Percentiles rank a stretch among this genome's conserved stretches.
phyloP scores from a whole-genome alignment of 1,140 invertebrate genomes.

The Drosophila chauvacae region DNA sequence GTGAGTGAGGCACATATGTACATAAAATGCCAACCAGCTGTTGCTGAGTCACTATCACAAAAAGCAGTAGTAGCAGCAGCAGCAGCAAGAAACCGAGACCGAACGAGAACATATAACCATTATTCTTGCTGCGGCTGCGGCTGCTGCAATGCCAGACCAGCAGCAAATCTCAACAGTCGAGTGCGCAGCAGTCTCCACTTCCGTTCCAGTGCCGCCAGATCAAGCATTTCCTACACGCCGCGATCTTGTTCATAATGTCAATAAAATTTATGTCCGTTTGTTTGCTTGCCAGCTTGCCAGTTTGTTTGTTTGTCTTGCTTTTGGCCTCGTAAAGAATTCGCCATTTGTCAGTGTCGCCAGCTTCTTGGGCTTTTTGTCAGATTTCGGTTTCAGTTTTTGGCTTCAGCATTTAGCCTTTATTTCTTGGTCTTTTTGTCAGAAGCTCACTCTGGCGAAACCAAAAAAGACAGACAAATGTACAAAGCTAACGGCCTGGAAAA shows the following conservation, averaged over 20 bases:
- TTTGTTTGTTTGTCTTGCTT: slow-evolving; percentile 30
- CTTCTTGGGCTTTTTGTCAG: slow-evolving; percentile 26
- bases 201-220: slow-evolving; percentile 65
- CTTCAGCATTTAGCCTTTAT: slow-evolving; percentile 29
- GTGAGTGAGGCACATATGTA: slow-evolving; percentile 49
- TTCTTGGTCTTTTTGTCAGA: slow-evolving; percentile 18
- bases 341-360: slow-evolving; percentile 77
- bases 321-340: slow-evolving; percentile 76
- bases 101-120: slow-evolving; percentile 53
- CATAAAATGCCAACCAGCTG: slow-evolving; percentile 34
- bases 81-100: slow-evolving; percentile 15
- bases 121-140: slow-evolving; percentile 56
- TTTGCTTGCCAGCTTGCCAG: slow-evolving; percentile 28
- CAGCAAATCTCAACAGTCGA: slow-evolving; percentile 68
- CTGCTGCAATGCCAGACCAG: slow-evolving; percentile 26
- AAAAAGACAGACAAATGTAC: slow-evolving; percentile 41
- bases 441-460: slow-evolving; percentile 52
- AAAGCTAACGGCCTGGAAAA: slow-evolving; percentile 61
- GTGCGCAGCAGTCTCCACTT: slow-evolving; percentile 66
- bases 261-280: slow-evolving; percentile 81
- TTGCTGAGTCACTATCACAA: slow-evolving; percentile 34
- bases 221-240: slow-evolving; percentile 62
- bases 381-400: slow-evolving; percentile 11
- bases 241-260: slow-evolving; percentile 79
- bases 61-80: slow-evolving; percentile 6